Conservation (phyloP, 2,797 vertebrate genomes). For the Scomberomorus guttatus region DNA sequence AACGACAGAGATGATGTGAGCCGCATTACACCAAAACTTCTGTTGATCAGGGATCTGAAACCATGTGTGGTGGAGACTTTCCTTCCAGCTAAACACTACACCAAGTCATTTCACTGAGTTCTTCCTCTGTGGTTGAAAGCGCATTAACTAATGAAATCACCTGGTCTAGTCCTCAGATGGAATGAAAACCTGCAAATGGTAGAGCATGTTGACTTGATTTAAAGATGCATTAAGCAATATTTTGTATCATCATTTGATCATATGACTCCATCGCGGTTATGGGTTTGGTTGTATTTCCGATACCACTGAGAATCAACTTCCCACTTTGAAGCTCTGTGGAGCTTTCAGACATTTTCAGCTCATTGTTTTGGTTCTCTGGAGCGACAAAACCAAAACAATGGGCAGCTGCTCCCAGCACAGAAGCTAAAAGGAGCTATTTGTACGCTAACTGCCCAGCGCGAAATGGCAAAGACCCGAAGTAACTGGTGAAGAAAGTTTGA, state of each 20-base stretch:
- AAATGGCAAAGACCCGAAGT: constrained; percentile 44
- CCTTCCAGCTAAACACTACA: constrained; percentile 62
- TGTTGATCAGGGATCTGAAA: constrained; percentile 39
- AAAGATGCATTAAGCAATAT: constrained; percentile 73
- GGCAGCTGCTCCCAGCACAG: constrained; percentile 5
- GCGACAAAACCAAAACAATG: constrained; percentile 44
- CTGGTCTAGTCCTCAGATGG: constrained; percentile 56
- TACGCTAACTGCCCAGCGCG: constrained; percentile 8
- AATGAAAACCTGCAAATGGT: constrained; percentile 58
- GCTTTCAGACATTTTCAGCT: constrained; percentile 36
- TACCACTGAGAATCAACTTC: constrained; percentile 46
- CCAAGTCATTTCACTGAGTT: constrained; percentile 64
- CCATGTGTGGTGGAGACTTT: constrained; percentile 54
- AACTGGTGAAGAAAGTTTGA: constrained; percentile 35
- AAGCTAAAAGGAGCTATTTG: constrained; percentile 29
- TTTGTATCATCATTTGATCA: constrained; percentile 29
- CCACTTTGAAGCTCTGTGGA: constrained; percentile 27
- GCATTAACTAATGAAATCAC: constrained; percentile 49
- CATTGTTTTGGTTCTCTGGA: constrained; percentile 49
- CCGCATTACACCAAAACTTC: constrained; percentile 42
- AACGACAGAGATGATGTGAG: constrained; percentile 72
- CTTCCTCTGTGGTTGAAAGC: constrained; percentile 45
- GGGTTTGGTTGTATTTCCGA: constrained; percentile 24
- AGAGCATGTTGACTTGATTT: constrained; percentile 63
- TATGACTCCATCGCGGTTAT: constrained; percentile 42